Conservation (phyloP, 2,888 invertebrate species). For the Troides oblongomaculatus region DNA sequence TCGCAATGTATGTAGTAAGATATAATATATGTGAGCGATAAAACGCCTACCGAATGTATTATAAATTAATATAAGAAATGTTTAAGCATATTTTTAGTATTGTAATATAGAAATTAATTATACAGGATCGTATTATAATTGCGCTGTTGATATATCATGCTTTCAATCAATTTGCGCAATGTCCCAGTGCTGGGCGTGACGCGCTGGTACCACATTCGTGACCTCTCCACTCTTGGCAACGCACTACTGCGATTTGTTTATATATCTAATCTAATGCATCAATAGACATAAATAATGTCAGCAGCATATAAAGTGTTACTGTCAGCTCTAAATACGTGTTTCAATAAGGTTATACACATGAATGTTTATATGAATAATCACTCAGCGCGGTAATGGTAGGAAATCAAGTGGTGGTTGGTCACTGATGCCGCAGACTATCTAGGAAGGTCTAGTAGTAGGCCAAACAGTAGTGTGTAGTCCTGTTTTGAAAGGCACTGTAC, state of each 20-base stretch:
- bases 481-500: too few relatives aligned
- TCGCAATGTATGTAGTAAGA: slow-evolving; percentile 1
- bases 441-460: too few relatives aligned
- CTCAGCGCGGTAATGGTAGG: too few relatives aligned
- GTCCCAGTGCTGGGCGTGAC: slow-evolving; percentile 46
- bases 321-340: slow-evolving; percentile 2
- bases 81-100: slow-evolving; percentile 26
- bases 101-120: slow-evolving; percentile 27
- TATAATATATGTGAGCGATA: slow-evolving; percentile 8
- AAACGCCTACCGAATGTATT: slow-evolving; percentile 11
- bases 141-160: slow-evolving; percentile 50
- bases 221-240: slow-evolving; percentile 51
- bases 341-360: not conserved
- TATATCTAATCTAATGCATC: slow-evolving; percentile 38
- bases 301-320: slow-evolving; percentile 10
- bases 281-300: slow-evolving; percentile 38
- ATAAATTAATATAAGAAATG: slow-evolving; percentile 22
- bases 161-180: slow-evolving; percentile 55
- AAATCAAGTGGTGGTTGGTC: too few relatives aligned
- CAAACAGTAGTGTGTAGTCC: too few relatives aligned
- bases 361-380: too few relatives aligned
- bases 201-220: slow-evolving; percentile 52
- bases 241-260: slow-evolving; percentile 48
- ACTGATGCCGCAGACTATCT: too few relatives aligned
- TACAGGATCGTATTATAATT: slow-evolving; percentile 23